A percentile compares a stretch with the other conserved stretches of the same genome.
Conservation (phyloP, 2,113 vertebrate species). For the Cyphomyrus plagiostoma region DNA sequence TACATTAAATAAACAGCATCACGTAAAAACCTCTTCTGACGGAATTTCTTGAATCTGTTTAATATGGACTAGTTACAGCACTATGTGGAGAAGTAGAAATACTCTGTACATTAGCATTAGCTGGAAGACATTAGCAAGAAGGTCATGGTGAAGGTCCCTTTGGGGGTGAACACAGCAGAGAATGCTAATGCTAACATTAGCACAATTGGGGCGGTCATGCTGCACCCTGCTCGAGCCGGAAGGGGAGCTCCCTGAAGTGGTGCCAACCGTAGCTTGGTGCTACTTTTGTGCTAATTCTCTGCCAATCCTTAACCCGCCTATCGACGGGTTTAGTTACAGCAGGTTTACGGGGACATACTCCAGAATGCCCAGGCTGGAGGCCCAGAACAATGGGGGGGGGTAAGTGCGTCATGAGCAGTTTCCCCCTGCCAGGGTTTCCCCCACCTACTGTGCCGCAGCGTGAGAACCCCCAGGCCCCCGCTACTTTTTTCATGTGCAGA, state of each 20-base stretch:
- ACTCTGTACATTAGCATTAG: background rate
- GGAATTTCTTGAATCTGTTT: background rate
- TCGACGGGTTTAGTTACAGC: conserved; percentile 20
- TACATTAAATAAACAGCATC: background rate
- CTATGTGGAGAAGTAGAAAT: background rate
- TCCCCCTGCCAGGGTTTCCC: conserved; percentile 23
- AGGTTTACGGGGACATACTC: conserved; percentile 32
- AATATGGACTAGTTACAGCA: background rate
- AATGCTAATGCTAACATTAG: background rate
- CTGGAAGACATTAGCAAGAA: background rate
- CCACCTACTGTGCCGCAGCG: background rate
- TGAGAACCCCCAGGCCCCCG: background rate
- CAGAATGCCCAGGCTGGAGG: conserved; percentile 16
- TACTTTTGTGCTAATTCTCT: conserved; percentile 4
- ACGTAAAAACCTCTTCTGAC: background rate
- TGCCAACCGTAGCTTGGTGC: background rate
- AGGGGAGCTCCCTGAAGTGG: background rate
- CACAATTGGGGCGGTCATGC: background rate
- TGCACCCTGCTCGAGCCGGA: background rate
- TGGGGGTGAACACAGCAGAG: background rate
- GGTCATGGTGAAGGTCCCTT: background rate
- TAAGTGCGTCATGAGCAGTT: conserved; percentile 29
- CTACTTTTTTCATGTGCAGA: background rate
- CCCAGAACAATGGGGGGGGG: background rate
- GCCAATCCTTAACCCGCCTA: conserved; percentile 9